phyloP scores from a whole-genome alignment of 2,113 vertebrate species.

The Turnix velox region DNA sequence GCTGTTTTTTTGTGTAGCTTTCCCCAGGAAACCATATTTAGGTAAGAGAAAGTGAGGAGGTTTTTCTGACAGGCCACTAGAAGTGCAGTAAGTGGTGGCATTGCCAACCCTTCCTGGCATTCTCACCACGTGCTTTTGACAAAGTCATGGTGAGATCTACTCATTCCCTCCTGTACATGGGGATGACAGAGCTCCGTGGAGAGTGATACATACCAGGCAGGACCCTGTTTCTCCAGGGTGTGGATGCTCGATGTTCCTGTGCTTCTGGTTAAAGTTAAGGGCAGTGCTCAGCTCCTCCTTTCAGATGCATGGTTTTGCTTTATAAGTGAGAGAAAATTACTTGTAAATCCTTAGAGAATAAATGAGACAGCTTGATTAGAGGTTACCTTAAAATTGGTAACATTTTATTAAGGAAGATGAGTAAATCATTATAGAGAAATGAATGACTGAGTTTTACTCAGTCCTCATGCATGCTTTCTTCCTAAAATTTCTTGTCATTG shows the following conservation, averaged over 20 bases:
- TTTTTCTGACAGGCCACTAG: not conserved
- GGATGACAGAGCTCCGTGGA: rapidly evolving
- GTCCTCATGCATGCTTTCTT: rapidly evolving
- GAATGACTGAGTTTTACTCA: not conserved
- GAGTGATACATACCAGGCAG: not conserved
- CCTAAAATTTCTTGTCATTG: not conserved
- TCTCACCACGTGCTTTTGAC: not conserved
- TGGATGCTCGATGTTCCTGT: rapidly evolving
- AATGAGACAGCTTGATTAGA: not conserved
- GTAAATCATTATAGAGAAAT: not conserved
- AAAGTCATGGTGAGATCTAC: not conserved
- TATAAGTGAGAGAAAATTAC: not conserved
- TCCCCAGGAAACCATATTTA: not conserved
- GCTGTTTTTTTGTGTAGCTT: not conserved
- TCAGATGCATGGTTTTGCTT: not conserved
- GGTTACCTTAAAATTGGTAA: not conserved
- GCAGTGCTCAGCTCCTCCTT: not conserved
- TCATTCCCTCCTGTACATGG: rapidly evolving
- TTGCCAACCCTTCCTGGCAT: rapidly evolving
- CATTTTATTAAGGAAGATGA: not conserved
- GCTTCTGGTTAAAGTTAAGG: not conserved
- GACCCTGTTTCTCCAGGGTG: not conserved
- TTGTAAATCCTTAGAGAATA: not conserved
- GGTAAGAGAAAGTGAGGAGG: not conserved
- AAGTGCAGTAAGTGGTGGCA: not conserved